Evolutionary conservation across 1,140 invertebrate species (phyloP).

Genomic region (Sinella curviseta): DNA sequence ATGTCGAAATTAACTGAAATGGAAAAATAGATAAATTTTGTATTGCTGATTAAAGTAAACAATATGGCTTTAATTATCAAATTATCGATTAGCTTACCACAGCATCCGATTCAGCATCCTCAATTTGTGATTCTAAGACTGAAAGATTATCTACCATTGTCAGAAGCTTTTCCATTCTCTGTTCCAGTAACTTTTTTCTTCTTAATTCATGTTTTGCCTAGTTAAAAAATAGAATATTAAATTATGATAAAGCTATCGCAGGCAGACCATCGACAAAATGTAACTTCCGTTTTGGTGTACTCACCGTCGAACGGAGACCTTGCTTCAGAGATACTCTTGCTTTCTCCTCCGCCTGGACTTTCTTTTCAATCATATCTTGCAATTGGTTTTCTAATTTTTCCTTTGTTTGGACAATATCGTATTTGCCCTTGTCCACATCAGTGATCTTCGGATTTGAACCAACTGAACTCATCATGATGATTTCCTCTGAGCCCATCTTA

Average conservation of each 20-base stretch:
- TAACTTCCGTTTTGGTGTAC: constrained; percentile 27
- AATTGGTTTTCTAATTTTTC: constrained; percentile 1
- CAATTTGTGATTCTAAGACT: constrained; percentile 33
- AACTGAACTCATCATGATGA: background rate
- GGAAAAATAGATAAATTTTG: background rate
- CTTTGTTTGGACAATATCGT: constrained; percentile 9
- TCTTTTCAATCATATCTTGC: background rate
- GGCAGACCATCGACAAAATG: constrained; percentile 2
- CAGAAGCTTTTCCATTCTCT: constrained; percentile 20
- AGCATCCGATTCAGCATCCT: constrained; percentile 41
- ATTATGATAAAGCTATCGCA: constrained; percentile 13
- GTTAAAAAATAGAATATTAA: background rate
- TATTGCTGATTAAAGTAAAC: background rate
- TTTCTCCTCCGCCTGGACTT: background rate
- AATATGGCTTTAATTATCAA: background rate
- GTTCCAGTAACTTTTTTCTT: constrained; percentile 34
- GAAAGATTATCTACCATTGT: constrained; percentile 40
- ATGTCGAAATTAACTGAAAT: constrained; percentile 36
- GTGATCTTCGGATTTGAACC: background rate
- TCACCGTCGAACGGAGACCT: background rate
- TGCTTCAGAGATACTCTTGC: background rate
- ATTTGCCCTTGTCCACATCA: constrained; percentile 18
- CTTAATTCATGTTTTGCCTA: constrained; percentile 43
- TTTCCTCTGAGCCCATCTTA: constrained; percentile 21
- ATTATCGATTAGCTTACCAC: background rate